Conservation (phyloP, 1,140 invertebrate genomes). For the Calliphora vicina region DNA sequence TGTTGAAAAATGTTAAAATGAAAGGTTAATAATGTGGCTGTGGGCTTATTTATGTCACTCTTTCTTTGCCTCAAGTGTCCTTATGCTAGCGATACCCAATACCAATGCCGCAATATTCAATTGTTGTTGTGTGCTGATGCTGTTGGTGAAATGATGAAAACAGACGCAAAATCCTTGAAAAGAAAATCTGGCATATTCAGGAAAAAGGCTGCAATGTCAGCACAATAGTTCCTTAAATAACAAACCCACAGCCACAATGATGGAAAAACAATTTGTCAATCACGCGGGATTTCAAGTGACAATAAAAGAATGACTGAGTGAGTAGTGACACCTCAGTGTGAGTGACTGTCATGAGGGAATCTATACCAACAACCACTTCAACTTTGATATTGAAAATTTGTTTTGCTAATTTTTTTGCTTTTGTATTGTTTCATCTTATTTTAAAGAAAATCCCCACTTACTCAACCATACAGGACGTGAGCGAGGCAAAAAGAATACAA, state of each 20-base stretch:
- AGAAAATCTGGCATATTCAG: background rate
- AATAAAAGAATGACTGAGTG: slow-evolving; percentile 21
- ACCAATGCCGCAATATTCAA: background rate
- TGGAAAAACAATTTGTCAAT: slow-evolving; percentile 29
- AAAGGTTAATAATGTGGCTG: background rate
- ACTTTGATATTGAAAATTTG: slow-evolving; percentile 15
- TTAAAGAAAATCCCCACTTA: background rate
- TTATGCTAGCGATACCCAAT: background rate
- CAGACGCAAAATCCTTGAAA: background rate
- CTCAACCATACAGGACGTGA: background rate
- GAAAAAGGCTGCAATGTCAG: background rate
- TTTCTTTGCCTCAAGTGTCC: background rate
- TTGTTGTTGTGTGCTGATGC: background rate
- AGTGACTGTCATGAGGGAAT: slow-evolving; percentile 11
- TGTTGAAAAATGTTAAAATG: background rate
- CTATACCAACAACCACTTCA: background rate
- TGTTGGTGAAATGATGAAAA: background rate
- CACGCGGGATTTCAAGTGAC: slow-evolving; percentile 21
- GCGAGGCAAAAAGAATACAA: no score
- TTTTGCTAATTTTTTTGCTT: background rate
- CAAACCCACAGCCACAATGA: background rate
- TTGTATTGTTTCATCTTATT: no score
- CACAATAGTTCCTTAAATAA: background rate
- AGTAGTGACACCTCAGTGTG: background rate
- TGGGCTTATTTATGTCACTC: background rate